These are phyloP conservation scores for Oxycera nigricornis DNA, from an alignment of 2,888 invertebrate genomes.

Conservation along the genomic window DNA sequence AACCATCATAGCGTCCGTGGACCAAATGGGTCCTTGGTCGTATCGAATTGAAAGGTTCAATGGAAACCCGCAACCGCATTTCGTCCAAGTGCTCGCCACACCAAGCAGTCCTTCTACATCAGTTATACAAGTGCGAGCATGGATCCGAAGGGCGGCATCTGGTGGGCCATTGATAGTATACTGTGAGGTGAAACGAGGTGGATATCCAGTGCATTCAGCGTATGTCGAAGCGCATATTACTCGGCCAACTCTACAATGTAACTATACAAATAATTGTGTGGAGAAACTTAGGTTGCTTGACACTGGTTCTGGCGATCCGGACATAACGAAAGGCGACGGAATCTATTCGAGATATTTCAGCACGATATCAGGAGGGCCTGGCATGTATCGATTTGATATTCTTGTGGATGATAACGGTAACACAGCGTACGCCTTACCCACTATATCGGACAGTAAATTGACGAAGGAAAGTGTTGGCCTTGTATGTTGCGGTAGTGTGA, in stretches of 20 bases:
- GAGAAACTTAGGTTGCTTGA: slow-evolving; percentile 65
- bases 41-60: slow-evolving; percentile 66
- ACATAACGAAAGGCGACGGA: slow-evolving; percentile 70
- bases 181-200: slow-evolving; percentile 66
- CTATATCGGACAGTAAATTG: slow-evolving; percentile 41
- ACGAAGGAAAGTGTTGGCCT: slow-evolving; percentile 38
- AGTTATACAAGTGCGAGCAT: slow-evolving; percentile 62
- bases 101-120: slow-evolving; percentile 56
- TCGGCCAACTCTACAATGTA: slow-evolving; percentile 53
- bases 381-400: slow-evolving; percentile 64
- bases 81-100: slow-evolving; percentile 68
- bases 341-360: slow-evolving; percentile 70
- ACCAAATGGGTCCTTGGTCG: slow-evolving; percentile 68
- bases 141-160: slow-evolving; percentile 58
- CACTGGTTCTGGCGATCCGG: slow-evolving; percentile 70
- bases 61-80: slow-evolving; percentile 68
- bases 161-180: slow-evolving; percentile 64
- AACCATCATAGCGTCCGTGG: slow-evolving; percentile 63
- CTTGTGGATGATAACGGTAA: slow-evolving; percentile 65
- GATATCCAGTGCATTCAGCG: slow-evolving; percentile 66
- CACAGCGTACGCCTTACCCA: slow-evolving; percentile 63
- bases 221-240: slow-evolving; percentile 65
- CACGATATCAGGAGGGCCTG: slow-evolving; percentile 61
- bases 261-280: slow-evolving; percentile 52
- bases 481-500: slow-evolving; percentile 65